A percentile compares a stretch with the other conserved stretches of the same genome.
These are phyloP conservation scores for Eumaeus atala DNA, from an alignment of 1,140 invertebrate species.

Conservation along the genomic window DNA sequence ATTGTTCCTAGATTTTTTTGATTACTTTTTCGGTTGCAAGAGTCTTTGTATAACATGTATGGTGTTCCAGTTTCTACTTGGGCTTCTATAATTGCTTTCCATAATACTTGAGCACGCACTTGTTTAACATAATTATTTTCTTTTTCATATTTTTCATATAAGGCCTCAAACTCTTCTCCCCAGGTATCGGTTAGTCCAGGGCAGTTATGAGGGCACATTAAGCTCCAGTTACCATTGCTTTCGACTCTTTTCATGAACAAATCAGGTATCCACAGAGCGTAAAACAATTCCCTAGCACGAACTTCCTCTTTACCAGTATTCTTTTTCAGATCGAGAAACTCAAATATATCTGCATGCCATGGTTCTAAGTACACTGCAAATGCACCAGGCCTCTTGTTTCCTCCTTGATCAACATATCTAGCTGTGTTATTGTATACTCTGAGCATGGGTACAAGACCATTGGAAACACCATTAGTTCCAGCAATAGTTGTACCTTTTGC, in stretches of 20 bases:
- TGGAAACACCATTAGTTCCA: constrained; percentile 96
- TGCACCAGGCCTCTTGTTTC: constrained; percentile 98
- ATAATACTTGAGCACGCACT: constrained; percentile 91
- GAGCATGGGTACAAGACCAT: constrained; percentile 98
- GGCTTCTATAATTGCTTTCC: constrained; percentile 95
- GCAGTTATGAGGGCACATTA: constrained; percentile 97
- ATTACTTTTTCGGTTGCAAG: constrained; percentile 98
- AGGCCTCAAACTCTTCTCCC: constrained; percentile 94
- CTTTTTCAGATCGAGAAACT: constrained; percentile 95
- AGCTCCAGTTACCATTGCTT: constrained; percentile 89
- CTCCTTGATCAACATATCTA: constrained; percentile 98
- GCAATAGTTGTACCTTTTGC: constrained; percentile 93
- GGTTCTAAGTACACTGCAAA: constrained; percentile 99
- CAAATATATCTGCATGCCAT: constrained; percentile 98
- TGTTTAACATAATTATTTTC: constrained; percentile 85
- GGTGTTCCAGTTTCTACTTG: constrained; percentile 99
- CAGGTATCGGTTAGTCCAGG: constrained; percentile 93
- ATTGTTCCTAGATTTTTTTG: constrained; percentile 99
- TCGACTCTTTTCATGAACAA: constrained; percentile 98
- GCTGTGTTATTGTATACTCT: constrained; percentile 97
- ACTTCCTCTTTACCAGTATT: constrained; percentile 96
- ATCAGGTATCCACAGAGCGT: constrained; percentile 98
- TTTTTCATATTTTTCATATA: constrained; percentile 93
- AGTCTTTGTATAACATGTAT: constrained; percentile 98
- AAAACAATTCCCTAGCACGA: constrained; percentile 97